A percentile compares a stretch with the other conserved stretches of the same genome.
Evolutionary conservation across 2,888 invertebrate genomes (phyloP).

Genomic region (Axea sp.): DNA sequence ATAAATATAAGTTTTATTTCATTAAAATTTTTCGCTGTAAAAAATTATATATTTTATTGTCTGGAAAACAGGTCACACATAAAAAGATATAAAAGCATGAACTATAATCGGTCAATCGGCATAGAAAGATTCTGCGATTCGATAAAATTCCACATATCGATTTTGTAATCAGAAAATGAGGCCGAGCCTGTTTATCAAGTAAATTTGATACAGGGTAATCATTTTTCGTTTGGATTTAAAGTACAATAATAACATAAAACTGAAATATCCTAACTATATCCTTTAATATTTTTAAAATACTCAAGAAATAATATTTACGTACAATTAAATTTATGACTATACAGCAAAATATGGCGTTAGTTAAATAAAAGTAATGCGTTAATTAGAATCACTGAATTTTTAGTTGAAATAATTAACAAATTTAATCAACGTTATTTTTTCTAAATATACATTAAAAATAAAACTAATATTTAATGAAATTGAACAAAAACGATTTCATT

Average conservation of each 20-base stretch:
- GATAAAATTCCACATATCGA: slow-evolving; percentile 75
- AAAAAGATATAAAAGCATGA: slow-evolving; percentile 24
- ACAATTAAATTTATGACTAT: too few species aligned
- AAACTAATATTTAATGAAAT: too few species aligned
- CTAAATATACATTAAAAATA: too few species aligned
- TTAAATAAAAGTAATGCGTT: too few species aligned
- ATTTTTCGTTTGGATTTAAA: slow-evolving; percentile 50
- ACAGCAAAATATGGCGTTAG: too few species aligned
- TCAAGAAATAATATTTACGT: slow-evolving; percentile 24
- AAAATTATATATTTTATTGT: slow-evolving; percentile 25
- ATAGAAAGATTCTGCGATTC: slow-evolving; percentile 68
- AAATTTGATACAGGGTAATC: slow-evolving; percentile 59
- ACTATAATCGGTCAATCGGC: slow-evolving; percentile 50
- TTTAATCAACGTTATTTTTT: too few species aligned
- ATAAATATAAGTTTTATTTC: too few species aligned
- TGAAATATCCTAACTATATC: slow-evolving; percentile 18
- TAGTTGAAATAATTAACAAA: too few species aligned
- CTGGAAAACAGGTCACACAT: slow-evolving; percentile 18
- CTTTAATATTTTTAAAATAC: slow-evolving; percentile 19
- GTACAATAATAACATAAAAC: slow-evolving; percentile 25
- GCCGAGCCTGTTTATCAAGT: slow-evolving; percentile 65
- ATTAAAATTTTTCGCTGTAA: neutral
- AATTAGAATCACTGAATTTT: too few species aligned
- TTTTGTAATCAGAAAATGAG: slow-evolving; percentile 76
- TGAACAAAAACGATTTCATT: too few species aligned